Percentiles rank a stretch among this genome's conserved stretches.
These are phyloP conservation scores for Prionace glauca DNA, from an alignment of 2,797 vertebrate genomes.

Conservation along the genomic window DNA sequence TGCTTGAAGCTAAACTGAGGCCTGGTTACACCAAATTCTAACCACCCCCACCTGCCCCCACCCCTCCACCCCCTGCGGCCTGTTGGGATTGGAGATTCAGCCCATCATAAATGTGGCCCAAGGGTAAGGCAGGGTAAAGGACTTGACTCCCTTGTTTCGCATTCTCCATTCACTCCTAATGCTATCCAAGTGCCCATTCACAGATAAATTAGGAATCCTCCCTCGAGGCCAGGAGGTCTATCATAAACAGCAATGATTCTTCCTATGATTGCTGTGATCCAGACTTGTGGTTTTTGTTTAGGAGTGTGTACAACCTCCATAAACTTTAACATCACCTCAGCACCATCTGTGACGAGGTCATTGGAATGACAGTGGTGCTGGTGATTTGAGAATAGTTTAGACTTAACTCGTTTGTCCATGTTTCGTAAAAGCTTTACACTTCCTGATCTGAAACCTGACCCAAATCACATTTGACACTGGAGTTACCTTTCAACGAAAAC, in stretches of 20 bases:
- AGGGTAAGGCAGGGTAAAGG: background rate
- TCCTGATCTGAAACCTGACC: background rate
- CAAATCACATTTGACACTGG: background rate
- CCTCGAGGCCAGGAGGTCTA: background rate
- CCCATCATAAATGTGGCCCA: background rate
- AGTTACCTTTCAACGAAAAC: constrained; percentile 95
- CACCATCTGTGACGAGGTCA: background rate
- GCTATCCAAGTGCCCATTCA: background rate
- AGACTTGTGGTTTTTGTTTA: background rate
- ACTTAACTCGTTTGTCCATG: no score
- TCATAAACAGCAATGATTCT: background rate
- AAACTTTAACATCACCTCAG: background rate
- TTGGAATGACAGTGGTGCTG: no score
- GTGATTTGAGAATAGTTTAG: background rate
- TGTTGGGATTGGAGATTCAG: background rate
- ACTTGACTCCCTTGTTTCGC: background rate
- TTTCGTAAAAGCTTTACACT: background rate
- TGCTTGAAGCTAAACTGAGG: background rate
- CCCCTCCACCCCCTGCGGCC: background rate
- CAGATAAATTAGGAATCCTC: background rate
- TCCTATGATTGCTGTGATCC: background rate
- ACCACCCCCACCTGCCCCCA: no score
- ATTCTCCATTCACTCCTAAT: background rate
- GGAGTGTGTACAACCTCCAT: background rate
- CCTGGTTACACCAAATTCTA: background rate